Evolutionary conservation across 37 sponge, comb jelly and placozoan species (phyloP).

Genomic region (Axinella damicornis): DNA sequence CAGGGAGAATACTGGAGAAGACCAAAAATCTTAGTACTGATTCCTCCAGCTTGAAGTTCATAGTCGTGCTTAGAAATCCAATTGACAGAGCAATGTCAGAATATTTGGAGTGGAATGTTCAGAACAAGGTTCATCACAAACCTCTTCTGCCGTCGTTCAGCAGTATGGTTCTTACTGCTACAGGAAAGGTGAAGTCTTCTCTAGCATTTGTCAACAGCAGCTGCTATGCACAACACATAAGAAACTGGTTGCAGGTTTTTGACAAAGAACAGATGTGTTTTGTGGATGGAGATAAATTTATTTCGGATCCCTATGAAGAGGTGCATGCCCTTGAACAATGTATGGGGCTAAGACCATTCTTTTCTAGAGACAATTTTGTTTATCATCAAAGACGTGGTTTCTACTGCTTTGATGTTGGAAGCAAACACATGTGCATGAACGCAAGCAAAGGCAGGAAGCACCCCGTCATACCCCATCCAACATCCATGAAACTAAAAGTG

Average conservation of each 20-base stretch:
- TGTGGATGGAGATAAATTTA: conserved; percentile 83
- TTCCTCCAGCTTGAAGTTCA: conserved; percentile 48
- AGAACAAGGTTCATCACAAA: neutral
- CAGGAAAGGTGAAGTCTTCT: conserved; percentile 22
- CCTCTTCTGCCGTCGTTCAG: conserved; percentile 53
- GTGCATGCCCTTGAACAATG: conserved; percentile 67
- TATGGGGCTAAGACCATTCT: conserved; percentile 54
- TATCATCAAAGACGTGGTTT: conserved; percentile 52
- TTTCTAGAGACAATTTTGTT: conserved; percentile 63
- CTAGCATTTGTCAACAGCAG: conserved; percentile 61
- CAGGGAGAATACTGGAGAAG: conserved; percentile 27
- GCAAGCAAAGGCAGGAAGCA: conserved; percentile 80
- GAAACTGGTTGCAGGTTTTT: conserved; percentile 76
- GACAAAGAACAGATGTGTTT: conserved; percentile 69
- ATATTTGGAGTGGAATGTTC: conserved; percentile 82
- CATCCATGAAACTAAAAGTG: conserved; percentile 29
- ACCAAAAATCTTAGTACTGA: conserved; percentile 7
- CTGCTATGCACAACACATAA: conserved; percentile 67
- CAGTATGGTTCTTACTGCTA: conserved; percentile 30
- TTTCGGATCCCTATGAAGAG: conserved; percentile 62
- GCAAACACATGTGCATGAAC: conserved; percentile 20
- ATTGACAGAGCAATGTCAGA: conserved; percentile 86
- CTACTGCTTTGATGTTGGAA: conserved; percentile 59
- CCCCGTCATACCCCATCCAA: conserved; percentile 51
- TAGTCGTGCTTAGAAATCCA: conserved; percentile 83